Evolutionary conservation across 1,140 invertebrate genomes (phyloP), one percentile per base, ranked within the genome.

Genomic region (Stenopsyche tienmushanensis): DNA sequence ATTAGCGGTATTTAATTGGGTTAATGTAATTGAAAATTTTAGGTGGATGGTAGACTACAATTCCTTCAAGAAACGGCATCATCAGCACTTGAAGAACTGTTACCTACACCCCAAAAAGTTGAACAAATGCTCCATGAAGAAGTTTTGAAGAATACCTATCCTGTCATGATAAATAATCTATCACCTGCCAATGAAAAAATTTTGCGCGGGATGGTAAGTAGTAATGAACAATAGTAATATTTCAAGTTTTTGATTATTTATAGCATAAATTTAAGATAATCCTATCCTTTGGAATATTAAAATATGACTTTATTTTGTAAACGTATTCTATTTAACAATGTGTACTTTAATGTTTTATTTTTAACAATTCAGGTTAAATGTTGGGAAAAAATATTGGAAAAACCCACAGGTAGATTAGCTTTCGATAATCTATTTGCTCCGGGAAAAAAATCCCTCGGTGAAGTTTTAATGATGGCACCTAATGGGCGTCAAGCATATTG

Each of bases 301-400:
- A n/a, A n/a, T n/a, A n/a, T n/a, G n/a, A n/a, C n/a, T n/a, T n/a
- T n/a, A n/a, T n/a, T n/a, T n/a, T n/a, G n/a, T n/a, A n/a, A n/a
- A 86, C n/a, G n/a, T n/a, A n/a, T 13, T 34, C 18, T 47, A 47
- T 47, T 47, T 47, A 47, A 47, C 29, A 34, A 34, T 34, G 29
- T 34, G n/a, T 34, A 34, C 13, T 34, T 34, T 34, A 7, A 47
- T 9, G 17, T 47, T 15, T 47, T 18, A 13, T 47, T 20, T 47
- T 15, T 47, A 9, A 9, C 10, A 47, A n/a, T 42, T 42, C 52
- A 80, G 79, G 75, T 80, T 2, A 81, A 89, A 67, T 94, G 93
- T 72, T 90, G 94, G 85, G 92, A 94, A 76, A 86, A 87, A 66
- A 83, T 94, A 52, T 73, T 96, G 8, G 92, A 95, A 24, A 90